Evolutionary conservation across 2,797 vertebrate genomes (phyloP).

Genomic region (Columba guinea): DNA sequence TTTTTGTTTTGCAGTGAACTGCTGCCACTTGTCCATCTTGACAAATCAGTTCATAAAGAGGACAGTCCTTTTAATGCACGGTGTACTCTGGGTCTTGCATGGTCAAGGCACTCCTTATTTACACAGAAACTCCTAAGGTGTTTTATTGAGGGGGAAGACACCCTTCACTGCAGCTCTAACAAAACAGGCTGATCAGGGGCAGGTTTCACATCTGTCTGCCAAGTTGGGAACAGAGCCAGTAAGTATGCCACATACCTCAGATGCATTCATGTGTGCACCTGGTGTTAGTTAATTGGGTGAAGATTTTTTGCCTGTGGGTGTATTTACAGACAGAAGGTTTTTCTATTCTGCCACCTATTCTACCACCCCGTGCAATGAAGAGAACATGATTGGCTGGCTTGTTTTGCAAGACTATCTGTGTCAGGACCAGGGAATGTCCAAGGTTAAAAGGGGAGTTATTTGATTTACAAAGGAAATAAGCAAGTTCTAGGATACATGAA

Average conservation of each 20-base stretch:
- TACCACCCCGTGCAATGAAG: slow-evolving; percentile 33
- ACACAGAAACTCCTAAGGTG: background rate
- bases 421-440: slow-evolving; percentile 27
- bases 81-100: background rate
- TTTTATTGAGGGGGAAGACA: background rate
- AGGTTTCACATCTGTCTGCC: slow-evolving; percentile 50
- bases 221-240: slow-evolving; percentile 49
- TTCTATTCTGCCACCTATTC: slow-evolving; percentile 45
- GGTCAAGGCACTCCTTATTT: background rate
- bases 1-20: background rate
- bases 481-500: slow-evolving; percentile 25
- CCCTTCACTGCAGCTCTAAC: slow-evolving; percentile 14
- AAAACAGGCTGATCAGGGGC: slow-evolving; percentile 63
- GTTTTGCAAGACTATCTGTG: slow-evolving; percentile 65
- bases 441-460: slow-evolving; percentile 49
- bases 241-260: slow-evolving; percentile 62
- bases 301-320: slow-evolving; percentile 72
- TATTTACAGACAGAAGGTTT: slow-evolving; percentile 75
- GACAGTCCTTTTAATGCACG: background rate
- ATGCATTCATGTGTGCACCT: slow-evolving; percentile 76
- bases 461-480: slow-evolving; percentile 69
- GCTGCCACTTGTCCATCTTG: background rate
- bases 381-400: slow-evolving; percentile 62
- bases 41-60: background rate
- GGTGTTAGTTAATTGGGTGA: slow-evolving; percentile 77